Percentiles rank a stretch among this genome's conserved stretches.
Evolutionary conservation across 2,113 vertebrate species (phyloP).

Genomic region (Rhabdomys dilectus): DNA sequence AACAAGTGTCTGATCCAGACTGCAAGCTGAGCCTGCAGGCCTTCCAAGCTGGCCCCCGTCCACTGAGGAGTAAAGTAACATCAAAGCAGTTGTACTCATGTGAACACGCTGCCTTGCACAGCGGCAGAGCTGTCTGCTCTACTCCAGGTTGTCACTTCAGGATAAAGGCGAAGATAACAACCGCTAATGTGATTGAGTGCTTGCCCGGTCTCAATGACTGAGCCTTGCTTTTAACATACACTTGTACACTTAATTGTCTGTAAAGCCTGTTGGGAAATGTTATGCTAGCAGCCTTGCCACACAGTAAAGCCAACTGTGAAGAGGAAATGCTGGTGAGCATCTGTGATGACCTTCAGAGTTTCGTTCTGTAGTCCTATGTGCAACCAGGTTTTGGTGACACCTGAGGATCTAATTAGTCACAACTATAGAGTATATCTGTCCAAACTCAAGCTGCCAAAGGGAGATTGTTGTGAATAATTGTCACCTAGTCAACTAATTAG

Average conservation of each 20-base stretch:
- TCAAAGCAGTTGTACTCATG: background rate
- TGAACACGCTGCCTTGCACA: background rate
- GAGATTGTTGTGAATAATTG: constrained; percentile 40
- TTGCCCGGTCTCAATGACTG: background rate
- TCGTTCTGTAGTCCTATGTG: background rate
- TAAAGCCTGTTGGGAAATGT: background rate
- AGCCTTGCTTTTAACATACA: background rate
- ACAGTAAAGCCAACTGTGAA: background rate
- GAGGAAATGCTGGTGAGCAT: background rate
- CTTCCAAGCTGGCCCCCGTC: background rate
- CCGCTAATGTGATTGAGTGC: background rate
- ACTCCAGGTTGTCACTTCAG: background rate
- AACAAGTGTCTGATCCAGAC: background rate
- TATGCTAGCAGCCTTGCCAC: background rate
- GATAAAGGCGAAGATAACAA: background rate
- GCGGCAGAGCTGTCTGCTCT: background rate
- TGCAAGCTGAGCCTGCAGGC: background rate
- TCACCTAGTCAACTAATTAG: constrained; percentile 22
- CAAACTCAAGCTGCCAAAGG: constrained; percentile 15
- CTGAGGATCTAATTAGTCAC: constrained; percentile 1
- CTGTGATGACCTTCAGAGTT: constrained; percentile 34
- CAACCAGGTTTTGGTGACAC: constrained; percentile 40
- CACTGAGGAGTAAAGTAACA: background rate
- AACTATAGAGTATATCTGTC: background rate
- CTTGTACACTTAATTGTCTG: background rate